phyloP scores from a whole-genome alignment of 2,797 vertebrate genomes.

The Pogonophryne albipinna region DNA sequence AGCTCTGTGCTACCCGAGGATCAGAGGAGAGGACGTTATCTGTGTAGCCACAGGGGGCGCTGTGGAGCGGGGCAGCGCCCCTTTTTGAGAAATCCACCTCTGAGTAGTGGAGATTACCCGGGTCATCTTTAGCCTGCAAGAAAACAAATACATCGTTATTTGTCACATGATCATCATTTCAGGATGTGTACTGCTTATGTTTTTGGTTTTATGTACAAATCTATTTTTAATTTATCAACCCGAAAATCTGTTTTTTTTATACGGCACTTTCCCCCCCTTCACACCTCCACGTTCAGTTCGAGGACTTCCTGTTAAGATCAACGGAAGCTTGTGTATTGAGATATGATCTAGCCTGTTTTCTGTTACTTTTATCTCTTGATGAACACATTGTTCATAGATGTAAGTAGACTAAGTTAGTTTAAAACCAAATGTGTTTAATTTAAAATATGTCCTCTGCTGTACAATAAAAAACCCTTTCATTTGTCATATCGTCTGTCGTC shows the following conservation, averaged over 20 bases:
- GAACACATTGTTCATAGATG: background rate
- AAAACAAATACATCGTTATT: background rate
- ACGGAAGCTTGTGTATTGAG: background rate
- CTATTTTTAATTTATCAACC: background rate
- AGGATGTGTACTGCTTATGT: background rate
- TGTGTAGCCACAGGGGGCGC: background rate
- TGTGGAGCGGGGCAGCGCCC: background rate
- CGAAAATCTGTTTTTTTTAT: background rate
- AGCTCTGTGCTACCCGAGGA: background rate
- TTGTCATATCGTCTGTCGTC: background rate
- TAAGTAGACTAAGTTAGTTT: too few species aligned
- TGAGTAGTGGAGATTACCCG: background rate
- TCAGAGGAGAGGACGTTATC: background rate
- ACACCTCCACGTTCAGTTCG: background rate
- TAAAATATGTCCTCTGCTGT: background rate
- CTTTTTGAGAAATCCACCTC: background rate
- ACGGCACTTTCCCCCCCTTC: background rate
- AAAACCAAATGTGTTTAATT: too few species aligned
- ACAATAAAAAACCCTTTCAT: background rate
- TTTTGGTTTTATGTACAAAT: background rate
- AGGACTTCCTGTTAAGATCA: background rate
- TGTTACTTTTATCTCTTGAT: background rate
- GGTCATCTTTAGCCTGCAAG: background rate
- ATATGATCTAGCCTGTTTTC: background rate
- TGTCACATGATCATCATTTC: background rate